phyloP scores from a whole-genome alignment of 35 echinoderm and acorn worm genomes.

The Nesometra sesokonis region DNA sequence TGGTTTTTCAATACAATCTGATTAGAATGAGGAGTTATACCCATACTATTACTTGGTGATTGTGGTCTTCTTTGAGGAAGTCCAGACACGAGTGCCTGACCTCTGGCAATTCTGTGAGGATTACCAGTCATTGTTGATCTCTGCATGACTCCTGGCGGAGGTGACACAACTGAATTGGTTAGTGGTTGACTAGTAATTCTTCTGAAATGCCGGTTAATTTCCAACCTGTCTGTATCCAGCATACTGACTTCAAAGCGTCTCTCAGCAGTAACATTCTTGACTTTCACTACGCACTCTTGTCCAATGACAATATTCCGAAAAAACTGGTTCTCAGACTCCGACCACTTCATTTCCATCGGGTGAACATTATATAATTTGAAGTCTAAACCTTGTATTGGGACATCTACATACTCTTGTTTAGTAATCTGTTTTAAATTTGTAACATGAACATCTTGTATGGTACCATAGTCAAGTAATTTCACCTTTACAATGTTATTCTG shows the following conservation, averaged over 20 bases:
- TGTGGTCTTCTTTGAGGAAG: neutral
- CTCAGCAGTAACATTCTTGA: neutral
- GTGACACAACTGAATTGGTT: neutral
- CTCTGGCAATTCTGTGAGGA: neutral
- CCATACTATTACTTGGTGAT: neutral
- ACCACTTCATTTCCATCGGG: neutral
- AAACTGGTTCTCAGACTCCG: neutral
- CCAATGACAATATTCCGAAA: neutral
- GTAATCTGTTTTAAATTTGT: neutral
- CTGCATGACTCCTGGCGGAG: neutral
- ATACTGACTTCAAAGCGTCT: neutral
- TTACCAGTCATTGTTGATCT: neutral
- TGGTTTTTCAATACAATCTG: neutral
- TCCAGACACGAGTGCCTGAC: neutral
- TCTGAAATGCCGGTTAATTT: neutral
- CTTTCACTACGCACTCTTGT: neutral
- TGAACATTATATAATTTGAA: neutral
- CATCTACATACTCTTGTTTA: neutral
- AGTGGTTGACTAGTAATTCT: neutral
- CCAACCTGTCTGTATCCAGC: neutral
- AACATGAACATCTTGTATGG: neutral
- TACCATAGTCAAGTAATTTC: neutral
- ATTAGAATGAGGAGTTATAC: neutral
- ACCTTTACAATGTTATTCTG: neutral
- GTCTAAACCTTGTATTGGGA: neutral